phyloP scores from a whole-genome alignment of 1,140 invertebrate species.

The Calosoma granatense region DNA sequence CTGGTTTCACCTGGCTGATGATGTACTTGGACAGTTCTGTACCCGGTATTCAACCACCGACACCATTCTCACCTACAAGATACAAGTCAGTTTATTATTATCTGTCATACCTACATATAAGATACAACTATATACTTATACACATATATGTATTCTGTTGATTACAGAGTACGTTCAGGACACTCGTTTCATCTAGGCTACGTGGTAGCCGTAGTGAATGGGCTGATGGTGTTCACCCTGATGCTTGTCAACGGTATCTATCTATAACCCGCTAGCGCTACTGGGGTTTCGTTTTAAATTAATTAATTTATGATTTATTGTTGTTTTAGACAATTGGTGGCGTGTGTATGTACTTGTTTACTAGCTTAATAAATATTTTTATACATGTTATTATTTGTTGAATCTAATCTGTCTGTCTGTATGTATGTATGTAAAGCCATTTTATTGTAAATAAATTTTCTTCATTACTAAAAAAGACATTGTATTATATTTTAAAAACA shows the following conservation, averaged over 20 bases:
- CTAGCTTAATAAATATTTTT: background rate
- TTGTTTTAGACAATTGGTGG: too few species aligned
- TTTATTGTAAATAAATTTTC: too few species aligned
- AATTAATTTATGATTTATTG: too few species aligned
- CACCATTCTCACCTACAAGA: constrained; percentile 35
- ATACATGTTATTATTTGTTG: too few species aligned
- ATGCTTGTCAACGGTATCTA: background rate
- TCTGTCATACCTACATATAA: background rate
- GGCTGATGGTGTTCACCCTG: constrained; percentile 22
- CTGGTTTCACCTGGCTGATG: constrained; percentile 35
- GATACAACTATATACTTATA: constrained; percentile 1
- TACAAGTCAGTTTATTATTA: constrained; percentile 23
- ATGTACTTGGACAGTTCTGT: constrained; percentile 40
- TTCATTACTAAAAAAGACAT: too few species aligned
- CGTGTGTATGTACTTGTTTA: too few species aligned
- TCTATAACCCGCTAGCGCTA: too few species aligned
- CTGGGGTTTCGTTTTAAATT: too few species aligned
- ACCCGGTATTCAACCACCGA: constrained; percentile 38
- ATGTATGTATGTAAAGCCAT: too few species aligned
- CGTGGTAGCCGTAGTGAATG: constrained; percentile 29
- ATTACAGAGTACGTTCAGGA: constrained; percentile 28
- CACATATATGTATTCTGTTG: constrained; percentile 9
- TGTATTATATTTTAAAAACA: too few species aligned
- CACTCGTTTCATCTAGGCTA: constrained; percentile 32
- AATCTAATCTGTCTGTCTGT: too few species aligned